Base-by-base conservation (phyloP, 2,113 vertebrate species). In the Corythornis cristatus region DNA sequence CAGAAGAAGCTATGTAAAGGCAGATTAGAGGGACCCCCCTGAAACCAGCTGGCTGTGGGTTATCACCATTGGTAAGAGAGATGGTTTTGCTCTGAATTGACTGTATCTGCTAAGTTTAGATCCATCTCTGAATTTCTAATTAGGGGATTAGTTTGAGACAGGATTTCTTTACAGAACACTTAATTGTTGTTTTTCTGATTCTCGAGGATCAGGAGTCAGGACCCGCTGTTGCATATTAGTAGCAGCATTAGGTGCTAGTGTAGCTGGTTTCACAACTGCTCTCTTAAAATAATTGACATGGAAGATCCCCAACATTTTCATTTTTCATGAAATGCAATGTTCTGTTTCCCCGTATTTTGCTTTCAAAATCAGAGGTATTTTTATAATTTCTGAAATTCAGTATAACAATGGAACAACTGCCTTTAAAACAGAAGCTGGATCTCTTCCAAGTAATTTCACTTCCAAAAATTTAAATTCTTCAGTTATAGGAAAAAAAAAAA, bases 101-200 rank as follows among this genome's bases (percentile, higher is more conserved):
- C 83, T 57, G 57, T 5, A 25, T 83, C 70, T 53, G 71, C 81
- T 48, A 68, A 68, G 6, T 51, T 68, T 31, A 20, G 76, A 29
- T 28, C 67, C 62, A 48, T 66, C 60, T 70, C 72, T 42, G 79
- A 19, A 66, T 94, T 85, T 76, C 72, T 71, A 65, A 93, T 33
- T 31, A 71, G 60, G 42, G 8, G 43, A 91, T 94, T 92, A 79
- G 56, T 12, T n/a, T 31, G 58, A 57, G 64, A 76, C 79, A 86
- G 64, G 74, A 72, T 90, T 94, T 84, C 61, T 60, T 83, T 12
- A 81, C 86, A 73, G 80, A 94, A 71, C 68, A 33, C 50, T 89
- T 82, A 60, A 68, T 46, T 8, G 7, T 43, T 77, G 51, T 15
- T 93, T 64, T 54, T 72, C 26, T 86, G 48, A 33, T 60, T 91